Base-by-base conservation (phyloP, 2,797 vertebrate species). In the Emydoidea blandingii region DNA sequence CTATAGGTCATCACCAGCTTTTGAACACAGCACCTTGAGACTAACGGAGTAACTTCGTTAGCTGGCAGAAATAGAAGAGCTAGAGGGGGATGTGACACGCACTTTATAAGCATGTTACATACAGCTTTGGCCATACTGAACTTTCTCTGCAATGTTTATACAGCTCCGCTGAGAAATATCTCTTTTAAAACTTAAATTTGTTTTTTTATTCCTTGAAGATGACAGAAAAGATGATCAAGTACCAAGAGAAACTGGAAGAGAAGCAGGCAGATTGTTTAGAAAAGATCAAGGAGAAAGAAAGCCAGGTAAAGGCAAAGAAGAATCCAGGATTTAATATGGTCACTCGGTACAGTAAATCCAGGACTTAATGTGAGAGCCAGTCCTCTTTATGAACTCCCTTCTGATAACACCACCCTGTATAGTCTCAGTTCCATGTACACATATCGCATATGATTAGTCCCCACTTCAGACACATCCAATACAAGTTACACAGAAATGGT, bases 241-340 rank as follows among this genome's bases (percentile, higher is more conserved):
- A 98, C 31, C 99, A 99, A 97, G 98, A 98, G 94, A 98, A 97
- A 89, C 98, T 99, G 96, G 98, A 99, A 97, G 99, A 98, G 98
- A 99, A 99, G 95, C 99, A 99, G 95, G 98, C 98, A 2, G 98
- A 98, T 16, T 99, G 98, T 44, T 97, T 99, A 95, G 98, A 98
- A 49, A 98, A 98, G 91, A 99, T 99, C 98, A 99, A 98, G 97
- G 97, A 97, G 78, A 97, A 98, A 83, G 98, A 98, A 94, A 98
- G 98, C 92, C 98, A 99, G 99, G 99, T 99, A 98, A 92, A 47
- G 21, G 79, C 37, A 34, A 8, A 0, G 1, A 8, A 27, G 47
- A 27, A 10, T 12, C 87, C 65, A 29, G 2, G 53, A 68, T n/a
- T 54, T 50, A 37, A 2, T 14, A 34, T 57, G 68, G 62, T 54